phyloP scores from a whole-genome alignment of 2,797 vertebrate genomes.

The Coendou prehensilis region DNA sequence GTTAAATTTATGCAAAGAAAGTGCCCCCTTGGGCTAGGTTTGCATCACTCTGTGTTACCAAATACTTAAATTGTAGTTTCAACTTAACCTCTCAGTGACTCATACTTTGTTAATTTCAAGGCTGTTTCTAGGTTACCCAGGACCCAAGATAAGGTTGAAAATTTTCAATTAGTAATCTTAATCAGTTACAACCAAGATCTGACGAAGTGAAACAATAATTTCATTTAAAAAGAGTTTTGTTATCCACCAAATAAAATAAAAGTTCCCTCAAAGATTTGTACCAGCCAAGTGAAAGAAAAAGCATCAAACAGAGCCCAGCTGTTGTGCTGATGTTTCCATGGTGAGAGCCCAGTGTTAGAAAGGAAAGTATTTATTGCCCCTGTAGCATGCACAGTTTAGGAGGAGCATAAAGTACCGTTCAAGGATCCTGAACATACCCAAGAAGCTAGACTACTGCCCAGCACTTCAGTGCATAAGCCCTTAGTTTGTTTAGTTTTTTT shows the following conservation, averaged over 20 bases:
- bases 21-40: background rate
- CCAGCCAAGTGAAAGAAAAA: slow-evolving; percentile 69
- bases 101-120: slow-evolving; percentile 66
- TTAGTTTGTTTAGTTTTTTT: slow-evolving; percentile 48
- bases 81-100: slow-evolving; percentile 61
- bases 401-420: background rate
- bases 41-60: background rate
- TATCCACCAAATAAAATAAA: slow-evolving; percentile 68
- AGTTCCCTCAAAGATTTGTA: slow-evolving; percentile 64
- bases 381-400: slow-evolving; percentile 37
- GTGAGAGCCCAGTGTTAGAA: slow-evolving; percentile 79
- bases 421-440: slow-evolving; percentile 29
- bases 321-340: slow-evolving; percentile 77
- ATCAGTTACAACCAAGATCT: slow-evolving; percentile 77
- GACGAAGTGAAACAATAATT: slow-evolving; percentile 71
- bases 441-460: background rate
- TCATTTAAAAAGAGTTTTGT: slow-evolving; percentile 78
- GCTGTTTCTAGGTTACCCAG: slow-evolving; percentile 70
- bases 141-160: slow-evolving; percentile 57
- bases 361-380: slow-evolving; percentile 72
- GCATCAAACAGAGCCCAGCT: slow-evolving; percentile 45
- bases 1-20: slow-evolving; percentile 61
- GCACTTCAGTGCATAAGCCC: background rate
- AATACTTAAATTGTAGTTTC: slow-evolving; percentile 34
- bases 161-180: slow-evolving; percentile 79